Conservation (phyloP, 2,888 invertebrate species). For the Zaprionus bogoriensis region DNA sequence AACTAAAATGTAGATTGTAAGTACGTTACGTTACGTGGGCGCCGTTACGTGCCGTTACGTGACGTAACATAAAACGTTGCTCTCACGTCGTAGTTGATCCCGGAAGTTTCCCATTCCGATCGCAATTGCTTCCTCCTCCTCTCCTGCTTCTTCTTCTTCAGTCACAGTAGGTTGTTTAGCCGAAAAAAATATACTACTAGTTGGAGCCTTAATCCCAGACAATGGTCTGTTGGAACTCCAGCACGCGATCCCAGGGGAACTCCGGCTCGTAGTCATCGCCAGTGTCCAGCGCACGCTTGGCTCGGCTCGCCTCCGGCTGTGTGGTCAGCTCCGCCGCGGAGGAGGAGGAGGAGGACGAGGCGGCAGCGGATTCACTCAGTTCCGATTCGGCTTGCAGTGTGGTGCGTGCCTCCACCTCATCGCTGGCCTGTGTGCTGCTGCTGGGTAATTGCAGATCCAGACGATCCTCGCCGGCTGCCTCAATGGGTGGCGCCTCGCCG, state of each 20-base stretch:
- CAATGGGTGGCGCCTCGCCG: conserved; percentile 79
- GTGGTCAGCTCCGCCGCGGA: conserved; percentile 48
- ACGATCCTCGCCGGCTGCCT: conserved; percentile 66
- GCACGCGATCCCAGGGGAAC: conserved; percentile 91
- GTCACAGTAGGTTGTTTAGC: conserved; percentile 75
- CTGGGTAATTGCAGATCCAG: conserved; percentile 51
- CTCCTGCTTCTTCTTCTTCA: conserved; percentile 41
- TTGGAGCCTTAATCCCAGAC: conserved; percentile 86
- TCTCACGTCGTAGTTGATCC: conserved; percentile 45
- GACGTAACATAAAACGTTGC: conserved; percentile 30
- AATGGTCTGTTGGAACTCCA: conserved; percentile 87
- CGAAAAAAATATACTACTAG: conserved; percentile 48
- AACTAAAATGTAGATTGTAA: conserved; percentile 29
- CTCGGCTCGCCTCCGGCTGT: conserved; percentile 47
- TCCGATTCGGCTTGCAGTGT: conserved; percentile 60
- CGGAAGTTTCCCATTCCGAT: conserved; percentile 27
- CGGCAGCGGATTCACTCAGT: conserved; percentile 37
- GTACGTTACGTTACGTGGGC: conserved; percentile 44
- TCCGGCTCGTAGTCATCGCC: conserved; percentile 84
- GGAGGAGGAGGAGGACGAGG: no score
- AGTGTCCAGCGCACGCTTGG: conserved; percentile 70
- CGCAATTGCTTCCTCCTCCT: not conserved
- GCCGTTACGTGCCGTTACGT: conserved; percentile 36
- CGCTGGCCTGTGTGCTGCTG: conserved; percentile 72
- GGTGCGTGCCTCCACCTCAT: conserved; percentile 63